Percentiles rank a stretch among this genome's conserved stretches.
Evolutionary conservation across 1,140 invertebrate species (phyloP).

Genomic region (Chironomus striatipennis): DNA sequence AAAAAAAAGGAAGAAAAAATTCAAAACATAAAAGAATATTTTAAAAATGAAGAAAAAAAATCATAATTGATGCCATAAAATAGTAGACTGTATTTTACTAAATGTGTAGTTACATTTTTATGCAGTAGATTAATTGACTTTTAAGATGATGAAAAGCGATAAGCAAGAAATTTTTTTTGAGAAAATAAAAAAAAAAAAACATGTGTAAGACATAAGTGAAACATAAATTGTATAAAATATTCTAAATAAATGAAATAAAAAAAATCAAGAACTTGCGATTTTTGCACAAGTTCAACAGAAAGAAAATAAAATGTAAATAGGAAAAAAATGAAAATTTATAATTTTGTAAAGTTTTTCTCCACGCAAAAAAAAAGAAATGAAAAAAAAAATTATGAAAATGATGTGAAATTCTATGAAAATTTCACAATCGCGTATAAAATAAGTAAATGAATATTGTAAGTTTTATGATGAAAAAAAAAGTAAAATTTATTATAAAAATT

Average conservation of each 20-base stretch:
- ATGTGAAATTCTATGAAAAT: too few relatives aligned
- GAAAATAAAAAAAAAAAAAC: background rate
- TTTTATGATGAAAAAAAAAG: too few relatives aligned
- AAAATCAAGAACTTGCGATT: background rate
- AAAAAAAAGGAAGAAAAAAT: too few relatives aligned
- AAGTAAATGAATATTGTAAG: too few relatives aligned
- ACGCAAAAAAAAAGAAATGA: background rate
- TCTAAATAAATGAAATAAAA: too few relatives aligned
- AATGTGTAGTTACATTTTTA: slow-evolving; percentile 19
- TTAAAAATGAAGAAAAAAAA: slow-evolving; percentile 1
- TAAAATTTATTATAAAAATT: background rate
- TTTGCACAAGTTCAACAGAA: background rate
- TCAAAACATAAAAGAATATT: background rate
- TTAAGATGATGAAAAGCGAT: slow-evolving; percentile 7
- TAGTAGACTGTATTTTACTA: slow-evolving; percentile 23
- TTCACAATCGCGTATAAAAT: too few relatives aligned
- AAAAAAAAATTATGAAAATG: background rate
- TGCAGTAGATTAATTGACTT: slow-evolving; percentile 13
- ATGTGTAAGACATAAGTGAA: too few relatives aligned
- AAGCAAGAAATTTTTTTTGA: background rate
- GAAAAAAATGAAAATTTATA: background rate
- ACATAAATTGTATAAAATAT: slow-evolving; percentile 7
- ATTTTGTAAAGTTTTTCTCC: background rate
- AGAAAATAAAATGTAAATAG: background rate
- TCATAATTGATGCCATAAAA: slow-evolving; percentile 21